Percentiles rank a stretch among this genome's conserved stretches.
These are phyloP conservation scores for Cydia pomonella DNA, from an alignment of 1,140 invertebrate genomes.

Conservation along the genomic window DNA sequence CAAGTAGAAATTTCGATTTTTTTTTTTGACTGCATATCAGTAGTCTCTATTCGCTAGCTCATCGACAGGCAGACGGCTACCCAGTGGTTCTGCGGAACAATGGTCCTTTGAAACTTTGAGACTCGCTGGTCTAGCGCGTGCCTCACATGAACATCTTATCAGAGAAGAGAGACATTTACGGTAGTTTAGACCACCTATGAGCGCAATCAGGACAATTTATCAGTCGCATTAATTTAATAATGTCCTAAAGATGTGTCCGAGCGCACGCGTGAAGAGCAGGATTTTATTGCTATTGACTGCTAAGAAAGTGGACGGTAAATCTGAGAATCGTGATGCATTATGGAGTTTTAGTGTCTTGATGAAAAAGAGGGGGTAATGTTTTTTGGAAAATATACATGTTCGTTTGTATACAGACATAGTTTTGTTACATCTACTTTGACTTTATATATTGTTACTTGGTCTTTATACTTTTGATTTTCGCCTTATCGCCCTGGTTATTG, in stretches of 20 bases:
- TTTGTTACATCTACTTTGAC: too few species aligned
- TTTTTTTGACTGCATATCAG: too few species aligned
- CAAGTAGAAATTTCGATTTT: too few species aligned
- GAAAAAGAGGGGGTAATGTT: background rate
- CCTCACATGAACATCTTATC: conserved; percentile 49
- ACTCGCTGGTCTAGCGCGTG: conserved; percentile 46
- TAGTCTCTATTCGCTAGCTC: too few species aligned
- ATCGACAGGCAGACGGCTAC: too few species aligned
- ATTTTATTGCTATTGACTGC: conserved; percentile 20
- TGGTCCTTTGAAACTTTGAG: background rate
- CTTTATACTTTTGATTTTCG: too few species aligned
- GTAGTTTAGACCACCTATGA: conserved; percentile 65
- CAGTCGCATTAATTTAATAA: conserved; percentile 46
- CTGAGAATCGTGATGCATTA: conserved; percentile 22
- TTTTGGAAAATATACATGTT: too few species aligned
- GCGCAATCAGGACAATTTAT: conserved; percentile 61
- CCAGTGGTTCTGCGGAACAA: too few species aligned
- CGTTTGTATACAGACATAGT: too few species aligned
- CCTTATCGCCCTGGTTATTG: too few species aligned
- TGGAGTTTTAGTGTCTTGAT: background rate
- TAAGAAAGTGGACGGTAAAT: conserved; percentile 9
- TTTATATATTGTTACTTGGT: too few species aligned
- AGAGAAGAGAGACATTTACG: conserved; percentile 48
- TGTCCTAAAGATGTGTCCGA: conserved; percentile 20
- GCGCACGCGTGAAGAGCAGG: conserved; percentile 22